Evolutionary conservation across 2,888 invertebrate genomes (phyloP).

Genomic region (Ochropleura leucogaster): DNA sequence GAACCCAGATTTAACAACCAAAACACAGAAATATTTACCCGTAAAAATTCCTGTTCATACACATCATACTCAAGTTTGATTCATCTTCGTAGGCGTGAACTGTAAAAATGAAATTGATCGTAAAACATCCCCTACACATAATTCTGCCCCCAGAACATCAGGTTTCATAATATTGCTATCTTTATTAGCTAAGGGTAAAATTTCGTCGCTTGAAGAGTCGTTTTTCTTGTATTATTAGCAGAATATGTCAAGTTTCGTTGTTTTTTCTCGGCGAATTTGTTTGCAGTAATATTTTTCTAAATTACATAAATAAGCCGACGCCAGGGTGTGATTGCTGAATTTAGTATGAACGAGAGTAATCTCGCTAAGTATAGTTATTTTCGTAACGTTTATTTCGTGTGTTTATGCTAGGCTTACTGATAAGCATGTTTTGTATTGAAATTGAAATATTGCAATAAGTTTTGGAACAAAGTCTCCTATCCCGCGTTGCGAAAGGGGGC

Average conservation of each 20-base stretch:
- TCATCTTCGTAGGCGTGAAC: slow-evolving; percentile 64
- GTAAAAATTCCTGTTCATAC: slow-evolving; percentile 43
- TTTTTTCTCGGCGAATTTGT: background rate
- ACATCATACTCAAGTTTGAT: slow-evolving; percentile 52
- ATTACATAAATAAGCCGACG: no score
- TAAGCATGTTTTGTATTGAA: background rate
- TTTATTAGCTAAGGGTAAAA: slow-evolving; percentile 76
- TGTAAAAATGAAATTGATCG: slow-evolving; percentile 84
- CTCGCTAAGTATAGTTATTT: background rate
- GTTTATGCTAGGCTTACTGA: background rate
- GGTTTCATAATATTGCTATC: slow-evolving; percentile 73
- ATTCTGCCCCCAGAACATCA: slow-evolving; percentile 77
- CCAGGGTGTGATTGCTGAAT: background rate
- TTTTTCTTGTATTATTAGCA: slow-evolving; percentile 50
- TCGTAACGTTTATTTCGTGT: background rate
- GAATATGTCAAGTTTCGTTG: background rate
- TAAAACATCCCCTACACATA: slow-evolving; percentile 86
- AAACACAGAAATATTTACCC: slow-evolving; percentile 46
- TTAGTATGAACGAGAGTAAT: background rate
- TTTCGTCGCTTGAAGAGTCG: slow-evolving; percentile 58
- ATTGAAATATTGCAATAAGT: background rate
- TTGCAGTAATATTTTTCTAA: background rate
- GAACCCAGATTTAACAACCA: slow-evolving; percentile 13
- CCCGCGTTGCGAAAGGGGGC: no score
- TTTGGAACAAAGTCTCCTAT: no score